Base-by-base conservation (phyloP, 2,888 invertebrate genomes). In the Ennomos fuscantarius region DNA sequence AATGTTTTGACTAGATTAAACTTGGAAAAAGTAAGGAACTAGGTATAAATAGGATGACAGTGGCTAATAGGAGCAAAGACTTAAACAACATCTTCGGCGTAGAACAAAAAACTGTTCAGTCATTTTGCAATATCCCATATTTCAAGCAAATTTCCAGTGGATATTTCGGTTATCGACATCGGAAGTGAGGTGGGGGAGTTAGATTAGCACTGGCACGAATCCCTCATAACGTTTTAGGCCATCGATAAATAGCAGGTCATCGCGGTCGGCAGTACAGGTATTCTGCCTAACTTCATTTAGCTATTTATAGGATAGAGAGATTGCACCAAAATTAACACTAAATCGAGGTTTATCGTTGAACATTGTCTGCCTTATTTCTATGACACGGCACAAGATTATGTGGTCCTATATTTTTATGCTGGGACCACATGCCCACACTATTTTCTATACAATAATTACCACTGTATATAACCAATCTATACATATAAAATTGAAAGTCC, bases 121-220 rank as follows among this genome's bases (percentile, higher is more conserved):
- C 64, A 68, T 62, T 55, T 61, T 49, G 56, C 63, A 60, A 60
- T 69, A 63, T 64, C 66, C 48, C 46, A 53, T 61, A 62, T 73
- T 70, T 60, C 65, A 65, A 56, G 68, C 72, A 72, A 78, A 73
- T 71, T 72, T 68, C 53, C 61, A 62, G 66, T 68, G 72, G 73
- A 79, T 84, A 79, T 82, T 84, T 82, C 77, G 76, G 83, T 84
- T 86, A 87, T 87, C 87, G 86, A 80, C 80, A 82, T 70, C 87
- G 89, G 88, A 89, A 89, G 82, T 70, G 73, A 70, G 76, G 49
- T 34, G 36, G 36, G 56, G 55, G 55, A 47, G 6, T 46, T 75
- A 85, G 87, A 89, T 88, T 88, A 87, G 79, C 81, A 78, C 73
- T 70, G 82, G 81, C 88, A 87, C 87, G 87, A 88, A 84, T 83